phyloP scores from a whole-genome alignment of 2,797 vertebrate species.

The Salmo trutta region DNA sequence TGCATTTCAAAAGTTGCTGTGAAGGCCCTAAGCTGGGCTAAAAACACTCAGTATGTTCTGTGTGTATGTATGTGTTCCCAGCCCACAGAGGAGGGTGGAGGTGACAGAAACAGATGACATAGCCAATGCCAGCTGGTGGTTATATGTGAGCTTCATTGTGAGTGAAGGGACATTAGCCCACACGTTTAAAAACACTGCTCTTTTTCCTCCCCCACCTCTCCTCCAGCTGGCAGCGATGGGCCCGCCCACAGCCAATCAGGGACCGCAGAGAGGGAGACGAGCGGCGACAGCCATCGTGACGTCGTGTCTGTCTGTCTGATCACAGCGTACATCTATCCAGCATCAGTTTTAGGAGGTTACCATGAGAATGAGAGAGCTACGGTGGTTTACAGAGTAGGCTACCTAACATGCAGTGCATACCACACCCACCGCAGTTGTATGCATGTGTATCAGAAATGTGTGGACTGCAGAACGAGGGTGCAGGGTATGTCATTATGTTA shows the following conservation, averaged over 20 bases:
- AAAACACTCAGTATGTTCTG: conserved; percentile 15
- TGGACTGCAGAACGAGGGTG: neutral
- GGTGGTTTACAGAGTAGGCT: neutral
- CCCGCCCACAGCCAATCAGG: conserved; percentile 41
- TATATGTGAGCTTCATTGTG: conserved; percentile 43
- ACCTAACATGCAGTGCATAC: no score
- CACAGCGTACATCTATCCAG: conserved; percentile 6
- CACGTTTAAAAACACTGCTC: conserved; percentile 44
- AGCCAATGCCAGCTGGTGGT: conserved; percentile 6
- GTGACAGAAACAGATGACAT: conserved; percentile 51
- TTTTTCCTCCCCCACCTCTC: conserved; percentile 17
- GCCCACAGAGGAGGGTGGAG: conserved; percentile 39
- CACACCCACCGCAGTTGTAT: neutral
- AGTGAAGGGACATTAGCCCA: conserved; percentile 35
- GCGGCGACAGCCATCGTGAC: conserved; percentile 38
- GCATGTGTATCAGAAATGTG: neutral
- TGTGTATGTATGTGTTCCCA: conserved; percentile 19
- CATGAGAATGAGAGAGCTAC: neutral
- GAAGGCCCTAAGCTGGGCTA: no score
- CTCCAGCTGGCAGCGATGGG: conserved; percentile 30
- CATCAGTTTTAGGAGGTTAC: neutral
- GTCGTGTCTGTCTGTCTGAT: conserved; percentile 1
- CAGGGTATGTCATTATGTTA: neutral
- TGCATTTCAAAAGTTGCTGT: neutral
- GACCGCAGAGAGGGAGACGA: conserved; percentile 16